Conservation (phyloP, 2,113 vertebrate species). For the Platichthys flesus region DNA sequence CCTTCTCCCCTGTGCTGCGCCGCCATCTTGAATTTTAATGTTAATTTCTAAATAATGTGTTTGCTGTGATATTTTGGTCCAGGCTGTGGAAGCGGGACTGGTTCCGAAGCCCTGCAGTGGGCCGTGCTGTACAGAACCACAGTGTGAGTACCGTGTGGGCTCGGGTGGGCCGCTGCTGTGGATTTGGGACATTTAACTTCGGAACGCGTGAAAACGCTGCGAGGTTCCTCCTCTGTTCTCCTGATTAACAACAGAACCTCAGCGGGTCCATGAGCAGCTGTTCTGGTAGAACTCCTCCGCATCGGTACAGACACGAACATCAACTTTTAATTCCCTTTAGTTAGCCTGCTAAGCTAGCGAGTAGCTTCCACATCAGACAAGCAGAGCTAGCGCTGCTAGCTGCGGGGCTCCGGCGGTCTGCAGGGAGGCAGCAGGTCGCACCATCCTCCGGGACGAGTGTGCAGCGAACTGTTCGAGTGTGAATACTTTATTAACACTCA, state of each 20-base stretch:
- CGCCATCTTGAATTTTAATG: conserved; percentile 90
- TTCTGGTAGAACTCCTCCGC: background rate
- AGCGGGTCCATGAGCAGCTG: too few relatives aligned
- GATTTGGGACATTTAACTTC: conserved; percentile 61
- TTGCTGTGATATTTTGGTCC: conserved; percentile 75
- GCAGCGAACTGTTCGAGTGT: background rate
- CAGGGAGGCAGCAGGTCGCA: conserved; percentile 19
- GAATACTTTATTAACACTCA: background rate
- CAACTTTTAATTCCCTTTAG: conserved; percentile 40
- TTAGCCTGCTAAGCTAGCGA: conserved; percentile 34
- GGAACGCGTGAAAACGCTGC: conserved; percentile 58
- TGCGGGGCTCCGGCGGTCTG: conserved; percentile 18
- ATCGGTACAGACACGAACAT: background rate
- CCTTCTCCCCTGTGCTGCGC: conserved; percentile 65
- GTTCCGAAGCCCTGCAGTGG: conserved; percentile 14
- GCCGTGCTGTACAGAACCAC: background rate
- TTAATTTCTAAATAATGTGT: conserved; percentile 82
- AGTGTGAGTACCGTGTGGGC: conserved; percentile 72
- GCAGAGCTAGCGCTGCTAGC: conserved; percentile 47
- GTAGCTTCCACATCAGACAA: conserved; percentile 47
- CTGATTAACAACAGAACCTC: conserved; percentile 23
- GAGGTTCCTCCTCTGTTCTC: conserved; percentile 29
- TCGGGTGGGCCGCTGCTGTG: conserved; percentile 25
- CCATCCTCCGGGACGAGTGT: background rate
- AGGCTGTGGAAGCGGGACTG: conserved; percentile 48